Conservation (phyloP, 1,140 invertebrate species). For the Brachystomella parvula region DNA sequence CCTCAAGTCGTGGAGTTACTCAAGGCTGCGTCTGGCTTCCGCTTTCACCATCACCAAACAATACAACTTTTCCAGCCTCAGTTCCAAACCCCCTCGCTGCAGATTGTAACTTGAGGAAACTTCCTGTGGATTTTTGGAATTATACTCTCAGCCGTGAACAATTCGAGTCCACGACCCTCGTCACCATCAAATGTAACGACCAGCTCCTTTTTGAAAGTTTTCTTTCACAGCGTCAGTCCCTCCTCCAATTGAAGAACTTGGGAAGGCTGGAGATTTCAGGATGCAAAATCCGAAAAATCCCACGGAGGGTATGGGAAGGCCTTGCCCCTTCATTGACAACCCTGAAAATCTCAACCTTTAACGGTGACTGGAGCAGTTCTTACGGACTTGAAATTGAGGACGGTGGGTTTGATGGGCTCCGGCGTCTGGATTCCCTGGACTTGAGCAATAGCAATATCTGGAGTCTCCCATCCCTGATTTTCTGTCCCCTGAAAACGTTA, state of each 20-base stretch:
- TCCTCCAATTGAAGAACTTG: conserved; percentile 62
- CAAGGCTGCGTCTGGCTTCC: conserved; percentile 64
- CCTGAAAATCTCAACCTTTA: conserved; percentile 74
- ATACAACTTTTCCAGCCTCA: conserved; percentile 62
- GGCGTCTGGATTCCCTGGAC: conserved; percentile 64
- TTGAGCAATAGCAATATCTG: conserved; percentile 81
- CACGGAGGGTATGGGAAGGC: conserved; percentile 40
- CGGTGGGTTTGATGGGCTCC: conserved; percentile 64
- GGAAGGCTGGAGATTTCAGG: conserved; percentile 63
- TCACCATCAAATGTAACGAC: conserved; percentile 67
- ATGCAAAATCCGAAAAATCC: conserved; percentile 69
- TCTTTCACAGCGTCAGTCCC: conserved; percentile 56
- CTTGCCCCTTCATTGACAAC: conserved; percentile 51
- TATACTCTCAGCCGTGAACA: conserved; percentile 40
- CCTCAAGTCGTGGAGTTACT: conserved; percentile 64
- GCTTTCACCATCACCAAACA: conserved; percentile 74
- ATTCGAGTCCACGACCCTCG: conserved; percentile 58
- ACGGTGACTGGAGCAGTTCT: conserved; percentile 74
- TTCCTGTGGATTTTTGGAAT: conserved; percentile 38
- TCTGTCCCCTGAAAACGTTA: conserved; percentile 64
- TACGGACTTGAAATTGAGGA: conserved; percentile 70
- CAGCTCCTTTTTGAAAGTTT: conserved; percentile 69
- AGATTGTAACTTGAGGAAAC: conserved; percentile 39
- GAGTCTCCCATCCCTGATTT: conserved; percentile 59
- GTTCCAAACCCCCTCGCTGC: background rate